These are phyloP conservation scores for Pimpla rufipes DNA, from an alignment of 2,888 invertebrate species.

Conservation along the genomic window DNA sequence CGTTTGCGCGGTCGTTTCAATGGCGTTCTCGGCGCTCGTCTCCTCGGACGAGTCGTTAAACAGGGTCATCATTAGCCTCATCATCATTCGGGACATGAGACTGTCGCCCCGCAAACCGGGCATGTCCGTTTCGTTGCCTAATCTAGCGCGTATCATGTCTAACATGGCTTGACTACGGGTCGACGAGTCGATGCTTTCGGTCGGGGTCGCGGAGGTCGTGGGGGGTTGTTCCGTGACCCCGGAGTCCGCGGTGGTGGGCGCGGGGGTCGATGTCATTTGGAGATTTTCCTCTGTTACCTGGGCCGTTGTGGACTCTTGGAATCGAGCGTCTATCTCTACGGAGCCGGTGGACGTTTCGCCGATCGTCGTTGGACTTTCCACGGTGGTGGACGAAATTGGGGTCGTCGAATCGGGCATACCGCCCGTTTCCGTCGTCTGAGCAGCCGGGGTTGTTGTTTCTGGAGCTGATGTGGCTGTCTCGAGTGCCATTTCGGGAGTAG, in stretches of 20 bases:
- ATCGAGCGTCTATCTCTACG: constrained; percentile 63
- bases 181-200: constrained; percentile 55
- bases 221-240: constrained; percentile 55
- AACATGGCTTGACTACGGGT: constrained; percentile 27
- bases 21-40: background rate
- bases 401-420: constrained; percentile 48
- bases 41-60: constrained; percentile 46
- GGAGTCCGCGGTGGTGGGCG: constrained; percentile 58
- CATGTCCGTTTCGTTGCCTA: constrained; percentile 52
- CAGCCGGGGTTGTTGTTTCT: constrained; percentile 56
- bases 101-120: constrained; percentile 54
- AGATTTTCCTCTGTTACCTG: constrained; percentile 64
- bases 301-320: constrained; percentile 58
- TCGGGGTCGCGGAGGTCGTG: constrained; percentile 34
- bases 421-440: constrained; percentile 49
- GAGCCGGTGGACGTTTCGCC: constrained; percentile 59
- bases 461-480: constrained; percentile 55
- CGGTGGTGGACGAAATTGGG: constrained; percentile 11
- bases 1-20: constrained; percentile 32
- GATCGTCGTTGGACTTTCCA: constrained; percentile 32
- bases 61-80: constrained; percentile 66
- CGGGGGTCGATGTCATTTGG: constrained; percentile 48
- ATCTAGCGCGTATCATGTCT: constrained; percentile 52
- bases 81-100: constrained; percentile 68
- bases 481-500: constrained; percentile 54